Conservation (phyloP, 2,113 vertebrate genomes). For the Chaenogobius annularis region DNA sequence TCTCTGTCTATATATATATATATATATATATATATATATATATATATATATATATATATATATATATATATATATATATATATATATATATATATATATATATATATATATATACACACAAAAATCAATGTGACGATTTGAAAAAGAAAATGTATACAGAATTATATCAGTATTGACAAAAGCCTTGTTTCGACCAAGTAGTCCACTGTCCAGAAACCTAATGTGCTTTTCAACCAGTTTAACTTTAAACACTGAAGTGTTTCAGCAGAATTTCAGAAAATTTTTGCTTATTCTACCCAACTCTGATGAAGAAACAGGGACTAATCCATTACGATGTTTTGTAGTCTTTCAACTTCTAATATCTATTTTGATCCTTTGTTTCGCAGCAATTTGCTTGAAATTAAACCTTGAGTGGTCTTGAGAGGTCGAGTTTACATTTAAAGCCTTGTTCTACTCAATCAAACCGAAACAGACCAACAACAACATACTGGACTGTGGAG, state of each 20-base stretch:
- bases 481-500: not conserved
- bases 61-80: slow-evolving; percentile 22
- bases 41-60: slow-evolving; percentile 27
- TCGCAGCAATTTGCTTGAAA: not conserved
- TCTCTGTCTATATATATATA: slow-evolving; percentile 27
- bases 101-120: slow-evolving; percentile 19
- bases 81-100: not conserved
- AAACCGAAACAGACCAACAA: not conserved
- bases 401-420: not conserved
- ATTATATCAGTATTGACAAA: slow-evolving; percentile 31
- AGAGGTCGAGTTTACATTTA: not conserved
- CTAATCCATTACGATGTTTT: no score
- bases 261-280: no score
- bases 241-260: no score
- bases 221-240: not conserved
- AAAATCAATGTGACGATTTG: slow-evolving; percentile 19
- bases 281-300: no score
- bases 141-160: slow-evolving; percentile 22
- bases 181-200: slow-evolving; percentile 12
- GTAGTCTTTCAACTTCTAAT: no score
- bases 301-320: no score
- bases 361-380: no score
- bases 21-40: not conserved
- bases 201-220: not conserved
- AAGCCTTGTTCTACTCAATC: not conserved